Conservation (phyloP, 2,888 invertebrate species). For the Eurytoma adleriae region DNA sequence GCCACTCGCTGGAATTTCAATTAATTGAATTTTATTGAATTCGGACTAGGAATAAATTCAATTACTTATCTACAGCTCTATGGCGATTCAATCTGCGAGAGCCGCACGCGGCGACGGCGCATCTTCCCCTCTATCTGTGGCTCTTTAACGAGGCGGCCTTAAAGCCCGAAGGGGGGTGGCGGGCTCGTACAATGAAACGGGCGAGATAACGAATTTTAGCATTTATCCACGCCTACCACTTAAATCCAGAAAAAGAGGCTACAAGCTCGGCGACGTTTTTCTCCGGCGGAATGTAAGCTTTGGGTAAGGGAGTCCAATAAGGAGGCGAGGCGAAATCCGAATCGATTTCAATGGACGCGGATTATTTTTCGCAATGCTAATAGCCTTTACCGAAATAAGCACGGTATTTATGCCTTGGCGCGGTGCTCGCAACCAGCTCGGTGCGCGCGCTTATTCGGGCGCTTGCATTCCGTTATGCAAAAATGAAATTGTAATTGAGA, state of each 20-base stretch:
- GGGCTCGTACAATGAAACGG: constrained; percentile 17
- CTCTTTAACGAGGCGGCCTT: constrained; percentile 8
- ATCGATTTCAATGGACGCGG: constrained; percentile 13
- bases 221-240: constrained; percentile 2
- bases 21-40: constrained; percentile 33
- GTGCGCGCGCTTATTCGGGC: no score
- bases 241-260: constrained; percentile 3
- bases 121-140: not conserved
- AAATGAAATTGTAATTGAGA: no score
- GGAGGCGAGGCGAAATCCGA: not conserved
- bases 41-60: constrained; percentile 43
- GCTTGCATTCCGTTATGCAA: not conserved
- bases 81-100: constrained; percentile 25
- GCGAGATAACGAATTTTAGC: constrained; percentile 32
- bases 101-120: not conserved
- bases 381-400: not conserved
- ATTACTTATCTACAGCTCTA: constrained; percentile 40
- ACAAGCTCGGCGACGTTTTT: constrained; percentile 20
- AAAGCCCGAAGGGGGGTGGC: not conserved
- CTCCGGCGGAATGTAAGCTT: constrained; percentile 2
- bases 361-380: not conserved
- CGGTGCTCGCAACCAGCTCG: not conserved
- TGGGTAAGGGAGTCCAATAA: not conserved
- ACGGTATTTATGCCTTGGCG: not conserved
- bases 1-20: constrained; percentile 27